Conservation (phyloP, 2,113 vertebrate genomes). For the Pelecanoides urinatrix region DNA sequence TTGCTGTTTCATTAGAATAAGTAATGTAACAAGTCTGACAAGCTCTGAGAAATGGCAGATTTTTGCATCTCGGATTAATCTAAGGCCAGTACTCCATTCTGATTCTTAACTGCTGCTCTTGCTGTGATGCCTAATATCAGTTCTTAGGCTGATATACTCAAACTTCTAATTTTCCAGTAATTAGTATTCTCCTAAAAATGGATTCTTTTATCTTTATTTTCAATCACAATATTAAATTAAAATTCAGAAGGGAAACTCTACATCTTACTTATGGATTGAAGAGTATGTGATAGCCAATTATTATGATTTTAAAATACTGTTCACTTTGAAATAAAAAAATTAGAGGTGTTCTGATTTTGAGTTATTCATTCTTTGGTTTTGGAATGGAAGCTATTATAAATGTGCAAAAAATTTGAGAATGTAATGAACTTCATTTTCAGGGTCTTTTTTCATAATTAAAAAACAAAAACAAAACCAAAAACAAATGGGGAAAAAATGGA, state of each 20-base stretch:
- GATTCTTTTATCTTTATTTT: not conserved
- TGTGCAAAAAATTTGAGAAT: not conserved
- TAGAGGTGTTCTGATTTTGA: not conserved
- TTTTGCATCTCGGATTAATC: not conserved
- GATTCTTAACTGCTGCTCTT: not conserved
- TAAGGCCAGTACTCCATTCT: not conserved
- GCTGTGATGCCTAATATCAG: not conserved
- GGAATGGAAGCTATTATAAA: not conserved
- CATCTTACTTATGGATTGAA: not conserved
- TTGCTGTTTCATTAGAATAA: not conserved
- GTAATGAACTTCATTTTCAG: not conserved
- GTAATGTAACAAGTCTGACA: not conserved
- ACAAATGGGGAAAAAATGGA: not conserved
- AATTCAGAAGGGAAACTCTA: not conserved
- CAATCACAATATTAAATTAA: not conserved
- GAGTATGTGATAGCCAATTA: not conserved
- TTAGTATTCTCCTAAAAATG: not conserved
- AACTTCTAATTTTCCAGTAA: not conserved
- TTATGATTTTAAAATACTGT: not conserved
- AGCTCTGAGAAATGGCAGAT: not conserved
- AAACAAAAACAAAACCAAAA: too few species aligned
- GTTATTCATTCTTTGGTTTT: not conserved
- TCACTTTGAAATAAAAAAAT: not conserved
- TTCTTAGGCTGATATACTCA: not conserved
- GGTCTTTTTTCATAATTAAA: not conserved